Percentiles rank a stretch among this genome's conserved stretches.
Conservation (phyloP, 2,113 vertebrate species). For the Eulacestoma nigropectus region DNA sequence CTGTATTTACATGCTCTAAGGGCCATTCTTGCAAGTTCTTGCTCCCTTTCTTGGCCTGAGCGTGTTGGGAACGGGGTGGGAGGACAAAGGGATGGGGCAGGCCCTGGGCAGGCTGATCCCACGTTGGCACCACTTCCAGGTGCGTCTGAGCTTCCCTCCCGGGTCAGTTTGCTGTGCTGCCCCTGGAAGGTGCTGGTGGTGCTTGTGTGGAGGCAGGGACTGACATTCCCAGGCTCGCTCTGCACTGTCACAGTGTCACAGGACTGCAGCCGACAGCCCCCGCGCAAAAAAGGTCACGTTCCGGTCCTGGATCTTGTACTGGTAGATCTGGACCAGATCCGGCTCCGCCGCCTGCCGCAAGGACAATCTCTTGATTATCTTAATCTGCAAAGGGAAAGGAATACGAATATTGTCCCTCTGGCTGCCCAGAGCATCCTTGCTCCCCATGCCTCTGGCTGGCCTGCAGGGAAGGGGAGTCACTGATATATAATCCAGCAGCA, state of each 20-base stretch:
- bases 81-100: neutral
- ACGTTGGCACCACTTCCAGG: neutral
- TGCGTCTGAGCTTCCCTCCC: neutral
- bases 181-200: neutral
- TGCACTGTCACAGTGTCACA: constrained; percentile 57
- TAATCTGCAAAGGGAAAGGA: constrained; percentile 73
- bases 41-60: neutral
- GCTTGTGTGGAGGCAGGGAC: neutral
- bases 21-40: neutral
- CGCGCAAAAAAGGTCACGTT: constrained; percentile 86
- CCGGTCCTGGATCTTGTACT: constrained; percentile 93
- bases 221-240: accelerated
- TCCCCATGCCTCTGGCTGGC: neutral
- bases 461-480: neutral
- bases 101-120: neutral
- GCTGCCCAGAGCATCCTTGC: neutral
- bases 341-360: neutral
- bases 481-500: neutral
- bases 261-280: constrained; percentile 86
- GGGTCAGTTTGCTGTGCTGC: neutral
- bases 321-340: constrained; percentile 74
- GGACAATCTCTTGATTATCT: constrained; percentile 73
- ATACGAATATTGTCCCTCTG: neutral
- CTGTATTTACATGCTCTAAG: neutral
- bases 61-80: neutral